Conservation (phyloP, 2,888 invertebrate genomes). For the Zootermopsis nevadensis region DNA sequence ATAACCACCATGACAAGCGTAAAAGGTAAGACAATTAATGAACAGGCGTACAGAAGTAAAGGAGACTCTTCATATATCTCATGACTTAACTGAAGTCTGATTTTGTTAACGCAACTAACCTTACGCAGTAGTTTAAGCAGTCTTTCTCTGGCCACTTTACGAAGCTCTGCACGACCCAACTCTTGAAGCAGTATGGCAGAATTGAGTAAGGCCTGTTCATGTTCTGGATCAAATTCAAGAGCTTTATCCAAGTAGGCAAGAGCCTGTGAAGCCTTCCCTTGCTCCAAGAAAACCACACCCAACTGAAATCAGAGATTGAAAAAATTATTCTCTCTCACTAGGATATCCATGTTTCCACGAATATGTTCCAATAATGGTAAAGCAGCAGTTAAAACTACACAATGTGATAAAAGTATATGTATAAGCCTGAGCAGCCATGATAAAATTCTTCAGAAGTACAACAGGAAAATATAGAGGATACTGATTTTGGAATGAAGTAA, state of each 20-base stretch:
- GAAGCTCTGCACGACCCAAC: conserved; percentile 81
- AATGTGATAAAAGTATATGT: too few relatives aligned
- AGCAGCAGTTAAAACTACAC: too few relatives aligned
- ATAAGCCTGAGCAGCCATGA: too few relatives aligned
- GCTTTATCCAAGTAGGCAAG: conserved; percentile 93
- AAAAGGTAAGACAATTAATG: not conserved
- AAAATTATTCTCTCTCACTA: too few relatives aligned
- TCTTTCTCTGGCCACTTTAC: conserved; percentile 83
- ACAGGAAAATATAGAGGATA: too few relatives aligned
- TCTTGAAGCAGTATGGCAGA: conserved; percentile 95
- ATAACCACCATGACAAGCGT: not conserved
- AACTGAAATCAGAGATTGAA: conserved; percentile 68
- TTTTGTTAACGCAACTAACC: conserved; percentile 52
- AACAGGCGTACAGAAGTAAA: not conserved
- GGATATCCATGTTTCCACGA: too few relatives aligned
- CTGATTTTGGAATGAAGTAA: too few relatives aligned
- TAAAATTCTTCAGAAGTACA: too few relatives aligned
- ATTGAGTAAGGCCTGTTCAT: conserved; percentile 93
- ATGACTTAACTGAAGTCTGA: not conserved
- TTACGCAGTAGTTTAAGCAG: conserved; percentile 83
- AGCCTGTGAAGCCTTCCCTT: conserved; percentile 91
- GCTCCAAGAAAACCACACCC: conserved; percentile 93
- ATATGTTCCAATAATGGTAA: too few relatives aligned
- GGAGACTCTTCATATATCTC: not conserved
- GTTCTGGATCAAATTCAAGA: conserved; percentile 91